Conservation (phyloP, 2,113 vertebrate species). For the Dromaius novaehollandiae region DNA sequence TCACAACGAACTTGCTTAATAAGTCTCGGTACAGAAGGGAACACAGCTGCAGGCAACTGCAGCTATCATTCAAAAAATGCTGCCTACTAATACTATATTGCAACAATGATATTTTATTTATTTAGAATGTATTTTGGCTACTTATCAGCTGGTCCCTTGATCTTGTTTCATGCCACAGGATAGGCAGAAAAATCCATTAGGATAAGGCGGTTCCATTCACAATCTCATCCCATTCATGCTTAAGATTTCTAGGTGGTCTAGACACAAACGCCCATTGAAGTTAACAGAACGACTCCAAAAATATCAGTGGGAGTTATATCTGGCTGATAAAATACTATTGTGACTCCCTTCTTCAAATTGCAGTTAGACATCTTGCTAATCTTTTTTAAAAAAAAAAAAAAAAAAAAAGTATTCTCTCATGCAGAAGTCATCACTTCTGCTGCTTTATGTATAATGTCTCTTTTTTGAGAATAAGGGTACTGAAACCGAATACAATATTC, state of each 20-base stretch:
- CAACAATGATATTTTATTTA: rapidly evolving
- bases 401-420: neutral
- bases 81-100: neutral
- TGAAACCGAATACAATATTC: neutral
- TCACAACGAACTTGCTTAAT: neutral
- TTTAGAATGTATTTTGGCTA: neutral
- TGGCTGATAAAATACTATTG: neutral
- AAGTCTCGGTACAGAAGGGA: neutral
- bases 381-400: neutral
- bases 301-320: neutral
- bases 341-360: neutral
- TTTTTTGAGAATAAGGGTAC: neutral
- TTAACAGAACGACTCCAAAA: neutral
- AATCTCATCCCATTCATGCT: neutral
- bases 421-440: neutral
- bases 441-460: neutral
- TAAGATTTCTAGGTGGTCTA: neutral
- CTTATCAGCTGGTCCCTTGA: neutral
- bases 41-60: neutral
- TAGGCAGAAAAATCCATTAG: neutral
- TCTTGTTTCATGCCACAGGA: neutral
- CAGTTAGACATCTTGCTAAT: rapidly evolving
- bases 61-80: neutral
- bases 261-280: neutral
- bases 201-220: neutral